phyloP scores from a whole-genome alignment of 1,140 invertebrate species.

The Aphidius ervi region DNA sequence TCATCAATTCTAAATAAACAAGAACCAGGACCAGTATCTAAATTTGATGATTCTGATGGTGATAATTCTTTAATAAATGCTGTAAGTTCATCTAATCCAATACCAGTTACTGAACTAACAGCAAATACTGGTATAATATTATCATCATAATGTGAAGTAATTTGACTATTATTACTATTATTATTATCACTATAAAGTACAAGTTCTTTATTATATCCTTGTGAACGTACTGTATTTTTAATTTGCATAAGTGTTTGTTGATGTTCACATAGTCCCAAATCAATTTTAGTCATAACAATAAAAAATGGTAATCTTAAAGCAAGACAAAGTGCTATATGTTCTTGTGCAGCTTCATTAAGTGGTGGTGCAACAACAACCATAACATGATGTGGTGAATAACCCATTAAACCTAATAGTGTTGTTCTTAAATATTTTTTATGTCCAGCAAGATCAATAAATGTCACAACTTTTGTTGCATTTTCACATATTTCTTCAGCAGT shows the following conservation, averaged over 20 bases:
- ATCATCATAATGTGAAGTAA: conserved; percentile 59
- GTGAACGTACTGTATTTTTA: conserved; percentile 59
- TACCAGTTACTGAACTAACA: conserved; percentile 92
- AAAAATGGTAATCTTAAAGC: conserved; percentile 87
- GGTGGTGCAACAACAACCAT: conserved; percentile 77
- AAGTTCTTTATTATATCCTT: conserved; percentile 67
- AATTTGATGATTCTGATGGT: conserved; percentile 37
- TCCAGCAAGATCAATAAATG: conserved; percentile 94
- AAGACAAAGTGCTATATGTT: conserved; percentile 79
- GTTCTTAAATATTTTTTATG: conserved; percentile 95
- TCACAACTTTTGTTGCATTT: conserved; percentile 83
- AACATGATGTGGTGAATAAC: conserved; percentile 90
- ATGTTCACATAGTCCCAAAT: conserved; percentile 59
- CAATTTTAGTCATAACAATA: conserved; percentile 86
- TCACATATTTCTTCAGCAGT: conserved; percentile 94
- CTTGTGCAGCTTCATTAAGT: conserved; percentile 56
- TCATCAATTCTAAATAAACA: conserved; percentile 92
- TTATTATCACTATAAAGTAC: conserved; percentile 70
- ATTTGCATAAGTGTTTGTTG: conserved; percentile 60
- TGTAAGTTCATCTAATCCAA: conserved; percentile 75
- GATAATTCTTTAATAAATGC: conserved; percentile 59
- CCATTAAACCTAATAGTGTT: conserved; percentile 87
- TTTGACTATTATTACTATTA: conserved; percentile 38
- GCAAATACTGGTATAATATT: conserved; percentile 84
- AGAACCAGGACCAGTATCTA: conserved; percentile 55